Percentiles rank a stretch among this genome's conserved stretches.
Conservation (phyloP, 2,888 invertebrate genomes). For the Lamellibrachia columna region DNA sequence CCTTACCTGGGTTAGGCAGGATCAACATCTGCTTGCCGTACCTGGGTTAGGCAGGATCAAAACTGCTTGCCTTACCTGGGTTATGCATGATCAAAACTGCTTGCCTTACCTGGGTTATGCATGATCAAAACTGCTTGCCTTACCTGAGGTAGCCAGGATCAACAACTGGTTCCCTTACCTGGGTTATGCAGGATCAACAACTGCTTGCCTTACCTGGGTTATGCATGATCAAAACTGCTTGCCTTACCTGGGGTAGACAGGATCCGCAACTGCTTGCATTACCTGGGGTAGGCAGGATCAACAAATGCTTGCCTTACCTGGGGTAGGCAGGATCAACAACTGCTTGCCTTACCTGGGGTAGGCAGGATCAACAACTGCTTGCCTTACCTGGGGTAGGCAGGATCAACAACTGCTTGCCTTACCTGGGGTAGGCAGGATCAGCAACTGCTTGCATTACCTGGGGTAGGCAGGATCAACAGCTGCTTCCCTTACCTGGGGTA, state of each 20-base stretch:
- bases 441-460: slow-evolving; percentile 38
- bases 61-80: no score
- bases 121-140: background rate
- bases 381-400: slow-evolving; percentile 50
- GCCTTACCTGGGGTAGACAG: slow-evolving; percentile 50
- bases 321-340: slow-evolving; percentile 52
- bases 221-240: slow-evolving; percentile 46
- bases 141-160: no score
- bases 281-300: slow-evolving; percentile 56
- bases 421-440: slow-evolving; percentile 56
- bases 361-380: slow-evolving; percentile 44
- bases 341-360: slow-evolving; percentile 47
- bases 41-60: no score
- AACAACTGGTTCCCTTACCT: no score
- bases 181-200: background rate
- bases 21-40: no score
- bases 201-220: slow-evolving; percentile 46
- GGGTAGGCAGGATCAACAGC: slow-evolving; percentile 57
- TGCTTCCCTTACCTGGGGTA: slow-evolving; percentile 69
- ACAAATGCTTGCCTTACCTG: slow-evolving; percentile 36
- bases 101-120: background rate
- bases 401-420: slow-evolving; percentile 40
- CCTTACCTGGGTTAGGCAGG: no score
- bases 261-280: slow-evolving; percentile 41
- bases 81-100: no score